These are phyloP conservation scores for Drosophila atripex DNA, from an alignment of 2,888 invertebrate genomes.

Conservation along the genomic window DNA sequence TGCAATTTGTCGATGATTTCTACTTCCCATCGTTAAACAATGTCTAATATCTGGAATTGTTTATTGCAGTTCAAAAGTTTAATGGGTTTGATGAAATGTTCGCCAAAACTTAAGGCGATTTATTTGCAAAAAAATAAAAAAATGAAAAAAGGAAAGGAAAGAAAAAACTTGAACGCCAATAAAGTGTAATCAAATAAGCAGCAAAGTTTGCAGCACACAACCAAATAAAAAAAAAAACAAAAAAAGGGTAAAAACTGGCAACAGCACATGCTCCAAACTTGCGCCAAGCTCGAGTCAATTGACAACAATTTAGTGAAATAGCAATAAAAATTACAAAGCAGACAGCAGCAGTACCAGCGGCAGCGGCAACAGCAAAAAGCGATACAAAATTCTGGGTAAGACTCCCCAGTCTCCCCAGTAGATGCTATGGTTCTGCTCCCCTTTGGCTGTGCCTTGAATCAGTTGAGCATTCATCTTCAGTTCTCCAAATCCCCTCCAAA, in stretches of 20 bases:
- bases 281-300: constrained; percentile 54
- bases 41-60: constrained; percentile 24
- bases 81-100: constrained; percentile 27
- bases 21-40: constrained; percentile 14
- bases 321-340: constrained; percentile 51
- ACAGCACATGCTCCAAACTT: constrained; percentile 43
- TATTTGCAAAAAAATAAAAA: constrained; percentile 18
- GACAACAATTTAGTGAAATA: constrained; percentile 57
- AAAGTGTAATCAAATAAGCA: constrained; percentile 29
- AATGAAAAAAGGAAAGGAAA: too few relatives aligned
- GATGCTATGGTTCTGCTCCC: too few relatives aligned
- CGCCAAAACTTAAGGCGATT: constrained; percentile 15
- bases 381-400: constrained; percentile 50
- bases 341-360: constrained; percentile 21
- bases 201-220: constrained; percentile 19
- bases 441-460: constrained; percentile 24
- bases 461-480: constrained; percentile 30
- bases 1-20: constrained; percentile 27
- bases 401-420: constrained; percentile 29
- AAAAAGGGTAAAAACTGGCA: constrained; percentile 18
- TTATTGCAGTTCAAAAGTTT: constrained; percentile 34
- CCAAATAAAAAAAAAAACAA: neutral
- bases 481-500: neutral
- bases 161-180: constrained; percentile 16
- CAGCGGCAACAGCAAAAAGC: constrained; percentile 33